Base-by-base conservation (phyloP, 2,797 vertebrate genomes). In the Australoheros facetus region DNA sequence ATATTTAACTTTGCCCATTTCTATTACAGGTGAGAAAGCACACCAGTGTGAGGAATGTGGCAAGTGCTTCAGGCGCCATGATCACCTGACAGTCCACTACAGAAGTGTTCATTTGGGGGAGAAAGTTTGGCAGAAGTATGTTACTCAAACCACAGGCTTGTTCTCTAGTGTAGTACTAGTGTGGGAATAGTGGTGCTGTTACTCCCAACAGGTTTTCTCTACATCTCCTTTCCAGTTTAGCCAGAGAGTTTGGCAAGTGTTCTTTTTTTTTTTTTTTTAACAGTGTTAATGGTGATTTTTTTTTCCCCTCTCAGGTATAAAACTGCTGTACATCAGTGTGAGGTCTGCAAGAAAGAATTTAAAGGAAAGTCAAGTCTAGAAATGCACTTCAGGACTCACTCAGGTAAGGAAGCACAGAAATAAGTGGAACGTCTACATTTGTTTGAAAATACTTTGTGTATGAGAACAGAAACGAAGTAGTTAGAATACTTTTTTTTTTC, bases 21-120 rank as follows among this genome's bases (percentile, higher is more conserved):
- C 56, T 56, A 14, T 66, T 79, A 7, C 89, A 99, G 98, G 97
- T 79, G 98, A 99, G 92, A 98, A 99, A 91, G 98, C 97, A 1
- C 98, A 99, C 91, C 98, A 99, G 59, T 99, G 98, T 92, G 98
- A 99, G 88, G 98, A 99, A 82, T 99, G 98, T 90, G 98, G 98
- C 10, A 99, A 99, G 83, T 99, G 98, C 86, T 98, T 99, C 94
- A 95, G 98, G 30, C 97, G 98, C 45, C 96, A 98, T 37, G 98
- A 99, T 87, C 98, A 99, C 72, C 96, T 99, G 85, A 98, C 97
- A 1, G 98, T 99, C 83, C 98, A 99, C 91, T 98, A 99, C 89
- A 99, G 97, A 93, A 99, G 96, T 30, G 98, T 98, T 82, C 98
- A 99, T 91, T 92, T 99, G 51, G 98, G 98, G 87, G 97, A 99